Evolutionary conservation across 2,888 invertebrate genomes (phyloP), one percentile per base, ranked within the genome.

Genomic region (Dione juno): DNA sequence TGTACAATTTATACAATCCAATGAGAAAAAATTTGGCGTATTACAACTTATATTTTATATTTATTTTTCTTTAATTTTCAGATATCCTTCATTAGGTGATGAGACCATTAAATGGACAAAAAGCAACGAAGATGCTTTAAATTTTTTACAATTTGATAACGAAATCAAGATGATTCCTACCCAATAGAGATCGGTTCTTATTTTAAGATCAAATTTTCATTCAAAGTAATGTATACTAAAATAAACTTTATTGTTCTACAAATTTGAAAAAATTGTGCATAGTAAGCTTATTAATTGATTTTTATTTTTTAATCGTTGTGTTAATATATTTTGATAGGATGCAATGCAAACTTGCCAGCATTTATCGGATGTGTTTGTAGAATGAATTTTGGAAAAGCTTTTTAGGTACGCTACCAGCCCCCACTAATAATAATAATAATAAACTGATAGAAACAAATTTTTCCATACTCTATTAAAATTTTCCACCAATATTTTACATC

Each of bases 191-290:
- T 6, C 65, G 78, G 37, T 75, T 76, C 13, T 66, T 70, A 9
- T 78, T 80, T 68, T 81, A 80, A 78, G 75, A 74, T 50, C 50
- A 64, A 21, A 71, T 76, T 19, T 79, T 79, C 64, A 64, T 54
- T 45, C n/a, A 57, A 9, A 37, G 37, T n/a, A 6, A 57, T 37
- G 37, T 57, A 57, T 57, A 37, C 16, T 57, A n/a, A 11, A 37
- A 9, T n/a, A n/a, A n/a, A n/a, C n/a, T n/a, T n/a, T n/a, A 35
- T 14, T 35, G 3, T 16, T 48, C 8, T 7, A 1, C 8, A 28
- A 3, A 3, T 28, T 3, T 28, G 2, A 28, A 28, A 28, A 28
- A 5, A 3, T 3, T 3, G 28, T 28, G 28, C 28, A 28, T 3
- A 3, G 5, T 28, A 28, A 28, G 28, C 5, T 28, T n/a, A n/a